Conservation (phyloP, 1,140 invertebrate genomes). For the Lordiphosa mommai region DNA sequence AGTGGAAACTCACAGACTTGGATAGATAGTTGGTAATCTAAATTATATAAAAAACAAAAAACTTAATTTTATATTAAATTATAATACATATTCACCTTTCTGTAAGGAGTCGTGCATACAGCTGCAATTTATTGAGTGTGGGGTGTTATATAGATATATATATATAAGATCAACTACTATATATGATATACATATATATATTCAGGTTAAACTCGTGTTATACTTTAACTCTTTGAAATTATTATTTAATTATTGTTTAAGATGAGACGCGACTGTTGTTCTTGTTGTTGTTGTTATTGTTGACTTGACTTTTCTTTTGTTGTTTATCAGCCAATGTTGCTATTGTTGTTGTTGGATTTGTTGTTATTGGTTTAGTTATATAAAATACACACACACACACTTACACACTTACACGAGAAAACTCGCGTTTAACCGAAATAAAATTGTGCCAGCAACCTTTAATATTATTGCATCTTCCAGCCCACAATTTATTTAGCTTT, state of each 20-base stretch:
- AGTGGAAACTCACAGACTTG: conserved; percentile 7
- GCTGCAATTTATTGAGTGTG: conserved; percentile 70
- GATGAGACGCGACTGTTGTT: conserved; percentile 31
- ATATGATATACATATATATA: conserved; percentile 27
- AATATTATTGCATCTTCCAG: conserved; percentile 10
- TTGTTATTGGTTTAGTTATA: conserved; percentile 18
- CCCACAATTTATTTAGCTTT: background rate
- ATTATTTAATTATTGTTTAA: conserved; percentile 45
- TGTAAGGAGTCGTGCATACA: conserved; percentile 77
- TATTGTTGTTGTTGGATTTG: conserved; percentile 18
- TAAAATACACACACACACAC: conserved; percentile 21
- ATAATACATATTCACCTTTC: conserved; percentile 62
- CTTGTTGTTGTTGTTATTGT: conserved; percentile 24
- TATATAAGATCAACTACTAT: conserved; percentile 44
- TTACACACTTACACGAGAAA: conserved; percentile 13
- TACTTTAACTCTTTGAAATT: conserved; percentile 27
- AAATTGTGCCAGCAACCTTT: background rate
- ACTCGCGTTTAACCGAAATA: background rate
- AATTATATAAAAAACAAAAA: conserved; percentile 23
- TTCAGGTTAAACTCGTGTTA: too few species aligned
- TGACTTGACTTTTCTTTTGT: conserved; percentile 14
- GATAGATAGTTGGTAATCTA: conserved; percentile 5
- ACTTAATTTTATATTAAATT: conserved; percentile 37
- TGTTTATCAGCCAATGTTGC: conserved; percentile 10
- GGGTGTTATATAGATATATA: conserved; percentile 18